Evolutionary conservation across 2,888 invertebrate genomes (phyloP), one percentile per base, ranked within the genome.

Genomic region (Lordiphosa fenestrarum): DNA sequence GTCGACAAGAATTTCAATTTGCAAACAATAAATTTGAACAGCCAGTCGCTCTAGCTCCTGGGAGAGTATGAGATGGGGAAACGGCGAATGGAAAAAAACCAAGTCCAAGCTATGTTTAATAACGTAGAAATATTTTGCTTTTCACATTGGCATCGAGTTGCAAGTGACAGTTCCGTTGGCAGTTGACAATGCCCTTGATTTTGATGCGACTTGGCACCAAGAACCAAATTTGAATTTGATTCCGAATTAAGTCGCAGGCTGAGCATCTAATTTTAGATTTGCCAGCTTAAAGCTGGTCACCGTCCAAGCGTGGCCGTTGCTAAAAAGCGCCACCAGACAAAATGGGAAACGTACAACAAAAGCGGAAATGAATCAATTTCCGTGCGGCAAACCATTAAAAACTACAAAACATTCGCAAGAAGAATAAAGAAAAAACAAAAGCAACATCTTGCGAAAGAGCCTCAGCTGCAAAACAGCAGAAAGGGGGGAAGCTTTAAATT

Each of bases 1-100:
- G 82, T 78, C 82, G 78, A 73, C 84, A 81, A 81, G 84, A 84
- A 84, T 78, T 78, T 82, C 82, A 78, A 84, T 77, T 78, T 78
- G 77, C 74, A 84, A 73, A 84, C 84, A 76, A 83, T 76, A 76
- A 83, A 76, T 83, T 80, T 80, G 70, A 76, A 65, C 57, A 82
- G 76, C 66, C 66, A 80, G 54, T 67, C 49, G 64, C 42, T 75
- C 59, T 67, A 47, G 66, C 46, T 75, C 59, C 72, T 74, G 61
- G 12, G 59, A 63, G 66, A 39, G 60, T 39, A 33, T 40, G 35
- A 53, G 53, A 47, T 38, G 35, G 35, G 37, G 41, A 9, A 35
- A 42, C 30, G 39, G 38, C 46, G 50, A 39, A 59, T 3, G 25
- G 23, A 37, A 30, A 42, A 42, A 42, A 30, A 6, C 58, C 50